Percentiles rank a stretch among this genome's conserved stretches.
phyloP scores from a whole-genome alignment of 1,140 invertebrate genomes.

The Drosophila watanabei region DNA sequence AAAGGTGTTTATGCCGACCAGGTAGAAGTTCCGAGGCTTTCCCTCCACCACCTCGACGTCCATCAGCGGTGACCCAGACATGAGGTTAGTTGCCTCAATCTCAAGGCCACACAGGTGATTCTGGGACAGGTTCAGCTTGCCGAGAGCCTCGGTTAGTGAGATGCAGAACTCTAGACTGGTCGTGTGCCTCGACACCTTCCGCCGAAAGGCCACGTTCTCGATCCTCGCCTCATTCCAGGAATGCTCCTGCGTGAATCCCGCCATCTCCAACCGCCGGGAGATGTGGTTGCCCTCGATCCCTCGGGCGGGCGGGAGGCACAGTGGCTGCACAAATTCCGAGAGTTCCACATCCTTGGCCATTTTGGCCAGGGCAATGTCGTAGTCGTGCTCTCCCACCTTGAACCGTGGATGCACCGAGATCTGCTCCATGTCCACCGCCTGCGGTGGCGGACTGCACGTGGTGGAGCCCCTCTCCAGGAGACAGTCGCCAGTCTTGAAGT shows the following conservation, averaged over 20 bases:
- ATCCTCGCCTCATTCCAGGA: background rate
- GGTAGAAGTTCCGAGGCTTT: conserved; percentile 8
- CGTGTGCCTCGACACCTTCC: conserved; percentile 11
- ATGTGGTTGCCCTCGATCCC: conserved; percentile 8
- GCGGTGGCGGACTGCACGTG: conserved; percentile 8
- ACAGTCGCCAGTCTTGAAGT: conserved; percentile 1
- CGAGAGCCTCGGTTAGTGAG: background rate
- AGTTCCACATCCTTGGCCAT: conserved; percentile 8
- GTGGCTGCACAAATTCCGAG: conserved; percentile 9
- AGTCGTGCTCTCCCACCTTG: background rate
- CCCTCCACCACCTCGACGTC: conserved; percentile 14
- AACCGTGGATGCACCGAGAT: conserved; percentile 34
- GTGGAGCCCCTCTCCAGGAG: background rate
- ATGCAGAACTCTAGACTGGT: conserved; percentile 15
- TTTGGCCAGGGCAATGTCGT: conserved; percentile 34
- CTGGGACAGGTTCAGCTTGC: background rate
- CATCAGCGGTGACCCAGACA: conserved; percentile 35
- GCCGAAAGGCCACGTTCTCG: background rate
- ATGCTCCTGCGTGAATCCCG: conserved; percentile 1
- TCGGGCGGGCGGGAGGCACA: conserved; percentile 21
- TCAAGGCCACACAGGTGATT: conserved; percentile 25
- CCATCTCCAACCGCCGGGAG: conserved; percentile 15
- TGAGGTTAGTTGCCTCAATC: background rate
- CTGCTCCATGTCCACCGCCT: conserved; percentile 11
- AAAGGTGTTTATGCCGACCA: conserved; percentile 18